Evolutionary conservation across 2,113 vertebrate genomes (phyloP), one percentile per base, ranked within the genome.

Genomic region (Caloenas nicobarica): DNA sequence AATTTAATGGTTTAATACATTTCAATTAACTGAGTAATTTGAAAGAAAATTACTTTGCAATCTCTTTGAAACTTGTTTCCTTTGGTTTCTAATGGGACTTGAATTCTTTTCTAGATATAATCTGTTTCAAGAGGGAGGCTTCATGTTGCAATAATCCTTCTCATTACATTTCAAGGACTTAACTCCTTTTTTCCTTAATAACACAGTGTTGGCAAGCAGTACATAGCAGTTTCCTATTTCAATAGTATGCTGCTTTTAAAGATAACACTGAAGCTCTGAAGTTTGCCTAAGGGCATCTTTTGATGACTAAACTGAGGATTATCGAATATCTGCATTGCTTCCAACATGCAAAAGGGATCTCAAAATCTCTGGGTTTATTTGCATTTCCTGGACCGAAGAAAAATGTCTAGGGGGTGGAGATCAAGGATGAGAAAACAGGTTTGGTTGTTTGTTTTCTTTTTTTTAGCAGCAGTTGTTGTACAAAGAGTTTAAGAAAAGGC

Each of bases 31-130:
- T 5, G 72, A 73, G 66, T 87, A 57, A 89, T 87, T 79, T 81
- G n/a, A 72, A 92, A 89, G 56, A 81, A 78, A 91, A 87, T 92
- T 82, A 80, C 70, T 85, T 85, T 80, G 70, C 86, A 73, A 50
- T 92, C 62, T 87, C 73, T 95, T 95, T 82, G 81, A 87, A 94
- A 94, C 62, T 91, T 79, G 56, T n/a, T 92, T 60, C 40, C 23
- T 15, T 72, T 92, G 40, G 31, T 82, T 95, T 77, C 94, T 89
- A 80, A 80, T 76, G 46, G 81, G 78, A 91, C 81, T 76, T 83
- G 60, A 90, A 58, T 76, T 74, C 44, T 89, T 71, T 72, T 94
- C 40, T 58, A 85, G 70, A 85, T 94, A 65, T 10, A 58, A 91
- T 77, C 74, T 82, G 19, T 85, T 97, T 94, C 54, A 77, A 80